A percentile compares a stretch with the other conserved stretches of the same genome.
Evolutionary conservation across 35 echinoderm and acorn worm species (phyloP).

Genomic region (Nesometra sesokonis): DNA sequence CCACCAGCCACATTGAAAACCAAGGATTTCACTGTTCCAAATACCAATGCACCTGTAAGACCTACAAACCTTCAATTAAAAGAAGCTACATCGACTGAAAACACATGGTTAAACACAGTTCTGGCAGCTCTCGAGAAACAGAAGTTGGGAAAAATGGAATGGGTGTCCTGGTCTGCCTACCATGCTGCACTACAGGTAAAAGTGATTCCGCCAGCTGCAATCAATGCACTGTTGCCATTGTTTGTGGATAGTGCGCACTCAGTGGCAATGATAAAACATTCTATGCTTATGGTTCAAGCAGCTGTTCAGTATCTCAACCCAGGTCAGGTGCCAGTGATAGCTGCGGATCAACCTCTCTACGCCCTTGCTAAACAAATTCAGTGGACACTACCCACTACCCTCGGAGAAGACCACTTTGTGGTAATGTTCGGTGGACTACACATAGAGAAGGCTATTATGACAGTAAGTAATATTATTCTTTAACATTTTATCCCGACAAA

Average conservation of each 20-base stretch:
- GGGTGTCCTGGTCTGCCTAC: slow-evolving; percentile 26
- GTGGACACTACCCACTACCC: slow-evolving; percentile 15
- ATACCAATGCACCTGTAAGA: background rate
- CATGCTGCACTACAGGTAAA: slow-evolving; percentile 1
- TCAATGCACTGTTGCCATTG: slow-evolving; percentile 25
- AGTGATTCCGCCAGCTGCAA: background rate
- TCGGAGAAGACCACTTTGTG: slow-evolving; percentile 30
- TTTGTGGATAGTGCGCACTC: slow-evolving; percentile 44
- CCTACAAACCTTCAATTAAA: background rate
- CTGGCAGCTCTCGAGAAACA: background rate
- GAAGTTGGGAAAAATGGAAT: background rate
- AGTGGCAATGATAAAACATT: slow-evolving; percentile 47
- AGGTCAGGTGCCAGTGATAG: background rate
- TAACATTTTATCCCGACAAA: too few species aligned
- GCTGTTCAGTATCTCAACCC: background rate
- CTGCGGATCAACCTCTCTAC: background rate
- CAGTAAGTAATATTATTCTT: too few species aligned
- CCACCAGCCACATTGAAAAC: background rate
- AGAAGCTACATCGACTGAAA: background rate
- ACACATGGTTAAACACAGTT: background rate
- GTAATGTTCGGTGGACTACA: slow-evolving; percentile 43
- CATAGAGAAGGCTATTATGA: slow-evolving; percentile 22
- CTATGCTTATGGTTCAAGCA: slow-evolving; percentile 13
- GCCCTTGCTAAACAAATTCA: slow-evolving; percentile 30
- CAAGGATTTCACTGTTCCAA: background rate